Evolutionary conservation across 2,888 invertebrate species (phyloP).

Genomic region (Toxonevra muliebris): DNA sequence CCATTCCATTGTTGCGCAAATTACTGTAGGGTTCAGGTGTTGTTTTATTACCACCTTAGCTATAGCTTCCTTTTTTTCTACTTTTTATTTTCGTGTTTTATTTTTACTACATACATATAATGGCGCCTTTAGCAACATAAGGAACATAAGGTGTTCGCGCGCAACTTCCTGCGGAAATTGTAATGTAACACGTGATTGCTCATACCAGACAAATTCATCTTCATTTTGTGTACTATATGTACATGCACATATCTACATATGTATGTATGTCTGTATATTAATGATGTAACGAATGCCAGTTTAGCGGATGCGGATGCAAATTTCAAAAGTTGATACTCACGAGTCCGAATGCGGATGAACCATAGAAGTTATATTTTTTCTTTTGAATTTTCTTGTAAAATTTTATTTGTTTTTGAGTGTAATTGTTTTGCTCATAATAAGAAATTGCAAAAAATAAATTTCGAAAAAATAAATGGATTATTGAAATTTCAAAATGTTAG

Average conservation of each 20-base stretch:
- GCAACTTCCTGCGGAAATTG: constrained; percentile 24
- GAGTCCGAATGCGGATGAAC: too few species aligned
- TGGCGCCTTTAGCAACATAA: background rate
- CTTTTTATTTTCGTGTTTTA: background rate
- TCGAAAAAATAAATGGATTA: too few species aligned
- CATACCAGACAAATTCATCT: constrained; percentile 20
- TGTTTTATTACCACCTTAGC: background rate
- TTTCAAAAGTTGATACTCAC: too few species aligned
- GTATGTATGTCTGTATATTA: background rate
- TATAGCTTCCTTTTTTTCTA: too few species aligned
- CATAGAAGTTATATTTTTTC: too few species aligned
- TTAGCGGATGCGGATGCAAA: too few species aligned
- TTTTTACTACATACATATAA: background rate
- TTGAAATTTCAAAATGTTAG: too few species aligned
- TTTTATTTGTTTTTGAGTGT: too few species aligned
- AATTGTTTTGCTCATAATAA: too few species aligned
- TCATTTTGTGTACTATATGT: constrained; percentile 7
- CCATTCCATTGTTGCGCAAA: constrained; percentile 12
- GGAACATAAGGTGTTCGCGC: constrained; percentile 16
- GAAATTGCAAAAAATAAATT: too few species aligned
- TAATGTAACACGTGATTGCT: constrained; percentile 27
- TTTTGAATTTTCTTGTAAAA: too few species aligned
- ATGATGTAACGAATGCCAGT: too few species aligned
- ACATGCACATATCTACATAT: background rate
- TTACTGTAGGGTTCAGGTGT: constrained; percentile 15